A percentile compares a stretch with the other conserved stretches of the same genome.
Conservation (phyloP, 2,888 invertebrate species). For the Frankliniella intonsa region DNA sequence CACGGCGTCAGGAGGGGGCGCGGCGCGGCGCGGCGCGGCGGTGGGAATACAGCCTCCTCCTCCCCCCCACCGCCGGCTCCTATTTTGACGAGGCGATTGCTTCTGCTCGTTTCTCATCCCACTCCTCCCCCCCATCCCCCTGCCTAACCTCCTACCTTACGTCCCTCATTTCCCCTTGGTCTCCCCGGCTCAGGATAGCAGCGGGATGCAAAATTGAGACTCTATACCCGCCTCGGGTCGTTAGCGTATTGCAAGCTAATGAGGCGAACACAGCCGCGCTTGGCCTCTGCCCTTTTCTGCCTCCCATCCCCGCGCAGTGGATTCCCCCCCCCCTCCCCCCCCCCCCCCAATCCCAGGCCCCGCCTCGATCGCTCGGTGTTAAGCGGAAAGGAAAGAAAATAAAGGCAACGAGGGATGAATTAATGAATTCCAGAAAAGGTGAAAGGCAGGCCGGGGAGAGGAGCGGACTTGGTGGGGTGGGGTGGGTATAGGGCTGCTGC, state of each 20-base stretch:
- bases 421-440: slow-evolving; percentile 9
- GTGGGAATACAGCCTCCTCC: too few relatives aligned
- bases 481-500: neutral
- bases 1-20: too few relatives aligned
- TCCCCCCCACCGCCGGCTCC: too few relatives aligned
- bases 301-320: neutral
- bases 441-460: neutral
- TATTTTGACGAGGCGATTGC: too few relatives aligned
- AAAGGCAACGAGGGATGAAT: neutral
- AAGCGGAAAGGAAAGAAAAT: neutral
- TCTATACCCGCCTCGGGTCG: neutral
- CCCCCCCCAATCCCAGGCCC: neutral
- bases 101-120: too few relatives aligned
- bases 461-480: neutral
- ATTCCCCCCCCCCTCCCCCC: neutral
- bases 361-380: too few relatives aligned
- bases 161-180: too few relatives aligned
- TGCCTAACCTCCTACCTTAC: too few relatives aligned
- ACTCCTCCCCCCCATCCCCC: too few relatives aligned
- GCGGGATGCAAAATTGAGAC: neutral
- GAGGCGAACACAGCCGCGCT: neutral
- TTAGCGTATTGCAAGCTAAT: neutral
- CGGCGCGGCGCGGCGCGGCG: too few relatives aligned
- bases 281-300: neutral
- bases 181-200: neutral